Base-by-base conservation (phyloP, 2,797 vertebrate species). In the Anabas testudineus region DNA sequence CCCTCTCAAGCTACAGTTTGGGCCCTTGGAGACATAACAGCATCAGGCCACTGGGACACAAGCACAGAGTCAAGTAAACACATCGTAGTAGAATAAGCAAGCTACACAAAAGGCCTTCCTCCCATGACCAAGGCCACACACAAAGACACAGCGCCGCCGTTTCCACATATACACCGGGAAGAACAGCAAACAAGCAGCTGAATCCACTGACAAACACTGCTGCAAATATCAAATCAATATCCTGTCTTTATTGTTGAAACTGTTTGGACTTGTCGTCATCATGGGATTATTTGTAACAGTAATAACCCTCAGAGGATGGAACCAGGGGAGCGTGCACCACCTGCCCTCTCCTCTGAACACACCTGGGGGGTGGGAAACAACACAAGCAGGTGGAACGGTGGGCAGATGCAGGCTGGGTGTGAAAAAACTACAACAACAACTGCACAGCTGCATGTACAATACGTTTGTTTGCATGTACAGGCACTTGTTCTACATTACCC, bases 211-310 rank as follows among this genome's bases (percentile, higher is more conserved):
- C 51, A 63, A 83, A 81, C 19, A 15, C 48, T 2, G 30, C 75
- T 45, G 67, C 51, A 69, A 80, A 87, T 71, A 81, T 74, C 71
- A 74, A 84, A 84, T 91, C 83, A 86, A 87, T 87, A 86, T 83
- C 77, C 71, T 13, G 2, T 56, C 66, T 73, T 86, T 78, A 55
- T 68, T 57, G 75, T 68, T 84, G 80, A 65, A 83, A 90, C 81
- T 63, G 83, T 90, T 85, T 78, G 57, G 30, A 41, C 54, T 70
- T 28, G 67, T 53, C 76, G 68, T 88, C 86, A 81, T 79, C 76
- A 0, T 74, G 86, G 87, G 89, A 89, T 90, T 91, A 90, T 91
- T 93, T 92, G 89, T 85, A 71, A 71, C 87, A 81, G 78, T 87
- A 88, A 83, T 83, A 84, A 85, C 24, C 58, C 78, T 68, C 87